Evolutionary conservation across 2,888 invertebrate genomes (phyloP).

Genomic region (Drosophila histrio): DNA sequence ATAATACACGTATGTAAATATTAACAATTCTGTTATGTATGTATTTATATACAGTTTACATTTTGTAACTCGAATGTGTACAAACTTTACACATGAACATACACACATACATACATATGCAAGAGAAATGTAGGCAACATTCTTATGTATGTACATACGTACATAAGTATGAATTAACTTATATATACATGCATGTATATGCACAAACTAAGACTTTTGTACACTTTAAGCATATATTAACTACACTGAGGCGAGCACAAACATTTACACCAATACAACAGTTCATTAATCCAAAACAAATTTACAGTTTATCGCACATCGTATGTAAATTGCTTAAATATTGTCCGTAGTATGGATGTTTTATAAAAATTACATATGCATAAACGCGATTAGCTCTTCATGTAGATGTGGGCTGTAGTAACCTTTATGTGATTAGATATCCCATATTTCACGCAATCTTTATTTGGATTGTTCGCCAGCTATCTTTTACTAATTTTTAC

Average conservation of each 20-base stretch:
- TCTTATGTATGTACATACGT: conserved; percentile 23
- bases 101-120: conserved; percentile 13
- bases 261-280: not conserved
- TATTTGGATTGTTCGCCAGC: not conserved
- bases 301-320: conserved; percentile 34
- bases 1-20: not conserved
- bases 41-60: conserved; percentile 1
- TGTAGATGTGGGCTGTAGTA: not conserved
- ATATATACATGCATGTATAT: conserved; percentile 3
- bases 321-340: conserved; percentile 24
- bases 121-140: conserved; percentile 27
- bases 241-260: not conserved
- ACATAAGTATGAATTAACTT: conserved; percentile 9
- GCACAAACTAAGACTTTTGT: not conserved
- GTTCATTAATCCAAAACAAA: conserved; percentile 21
- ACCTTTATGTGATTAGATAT: conserved; percentile 25
- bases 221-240: not conserved
- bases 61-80: conserved; percentile 13
- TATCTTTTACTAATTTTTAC: conserved; percentile 28
- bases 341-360: not conserved
- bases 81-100: conserved; percentile 4
- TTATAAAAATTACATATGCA: not conserved
- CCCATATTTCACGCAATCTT: conserved; percentile 31
- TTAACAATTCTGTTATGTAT: not conserved
- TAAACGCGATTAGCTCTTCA: not conserved